These are phyloP conservation scores for Phaethornis superciliosus DNA, from an alignment of 2,113 vertebrate genomes.

Conservation along the genomic window DNA sequence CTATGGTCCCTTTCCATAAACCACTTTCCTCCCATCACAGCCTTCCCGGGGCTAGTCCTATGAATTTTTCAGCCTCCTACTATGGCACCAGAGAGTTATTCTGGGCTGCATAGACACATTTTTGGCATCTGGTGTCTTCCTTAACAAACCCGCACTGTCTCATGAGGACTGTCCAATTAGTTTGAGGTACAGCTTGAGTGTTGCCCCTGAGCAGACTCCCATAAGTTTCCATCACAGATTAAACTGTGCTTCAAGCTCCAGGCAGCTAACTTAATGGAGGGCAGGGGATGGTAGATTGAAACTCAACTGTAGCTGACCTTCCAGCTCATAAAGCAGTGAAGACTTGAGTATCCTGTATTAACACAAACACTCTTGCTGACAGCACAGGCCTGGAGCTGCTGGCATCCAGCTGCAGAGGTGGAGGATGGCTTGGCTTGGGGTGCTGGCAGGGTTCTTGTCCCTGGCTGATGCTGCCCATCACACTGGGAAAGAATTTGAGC, in stretches of 20 bases:
- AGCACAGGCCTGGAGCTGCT: neutral
- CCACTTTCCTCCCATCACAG: neutral
- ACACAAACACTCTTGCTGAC: neutral
- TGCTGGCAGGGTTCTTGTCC: neutral
- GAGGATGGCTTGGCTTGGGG: neutral
- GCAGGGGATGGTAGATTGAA: slow-evolving; percentile 50
- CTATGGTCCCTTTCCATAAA: neutral
- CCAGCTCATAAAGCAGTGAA: slow-evolving; percentile 52
- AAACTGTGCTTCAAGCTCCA: slow-evolving; percentile 59
- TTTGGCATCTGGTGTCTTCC: neutral
- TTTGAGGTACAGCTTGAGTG: slow-evolving; percentile 49
- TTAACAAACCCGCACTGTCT: neutral
- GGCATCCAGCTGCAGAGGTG: neutral
- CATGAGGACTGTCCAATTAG: neutral
- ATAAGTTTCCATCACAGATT: slow-evolving; percentile 55
- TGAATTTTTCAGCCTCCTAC: neutral
- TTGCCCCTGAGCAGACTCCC: slow-evolving; percentile 44
- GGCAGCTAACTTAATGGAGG: slow-evolving; percentile 62
- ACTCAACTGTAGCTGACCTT: slow-evolving; percentile 63
- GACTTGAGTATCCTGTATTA: neutral
- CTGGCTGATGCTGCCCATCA: neutral
- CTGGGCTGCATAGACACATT: neutral
- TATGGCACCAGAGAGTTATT: neutral
- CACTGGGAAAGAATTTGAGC: neutral
- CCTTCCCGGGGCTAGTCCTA: neutral